Evolutionary conservation across 2,797 vertebrate genomes (phyloP).

Genomic region (Syngnathus rostellatus): DNA sequence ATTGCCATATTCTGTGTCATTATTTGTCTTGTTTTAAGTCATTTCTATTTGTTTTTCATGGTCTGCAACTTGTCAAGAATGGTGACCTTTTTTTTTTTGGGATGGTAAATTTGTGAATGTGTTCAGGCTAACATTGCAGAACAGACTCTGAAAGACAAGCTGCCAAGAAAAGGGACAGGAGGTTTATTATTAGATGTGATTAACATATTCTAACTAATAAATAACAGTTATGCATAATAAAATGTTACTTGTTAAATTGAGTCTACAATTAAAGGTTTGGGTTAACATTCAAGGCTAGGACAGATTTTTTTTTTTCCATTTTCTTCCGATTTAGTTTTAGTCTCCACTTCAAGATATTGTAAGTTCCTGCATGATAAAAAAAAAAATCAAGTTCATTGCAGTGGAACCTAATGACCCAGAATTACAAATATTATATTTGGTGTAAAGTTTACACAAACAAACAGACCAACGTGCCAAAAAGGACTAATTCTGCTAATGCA

Average conservation of each 20-base stretch:
- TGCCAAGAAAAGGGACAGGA: too few species aligned
- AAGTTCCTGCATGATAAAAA: too few species aligned
- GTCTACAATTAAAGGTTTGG: neutral
- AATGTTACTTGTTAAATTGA: neutral
- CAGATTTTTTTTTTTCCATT: neutral
- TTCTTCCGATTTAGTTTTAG: neutral
- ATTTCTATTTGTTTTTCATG: too few species aligned
- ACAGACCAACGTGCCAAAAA: neutral
- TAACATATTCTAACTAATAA: neutral
- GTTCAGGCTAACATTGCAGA: too few species aligned
- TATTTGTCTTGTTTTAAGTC: too few species aligned
- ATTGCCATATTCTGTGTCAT: too few species aligned
- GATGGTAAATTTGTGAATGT: too few species aligned
- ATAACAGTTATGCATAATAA: neutral
- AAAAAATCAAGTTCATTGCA: too few species aligned
- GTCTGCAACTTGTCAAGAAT: too few species aligned
- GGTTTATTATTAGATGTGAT: neutral
- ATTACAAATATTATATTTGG: neutral
- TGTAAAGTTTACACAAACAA: neutral
- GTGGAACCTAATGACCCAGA: neutral
- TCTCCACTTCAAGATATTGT: too few species aligned
- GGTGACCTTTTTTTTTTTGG: too few species aligned
- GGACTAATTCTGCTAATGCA: neutral
- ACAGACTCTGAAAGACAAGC: too few species aligned
- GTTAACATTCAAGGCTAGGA: neutral